These are phyloP conservation scores for Mythimna lalbum DNA, from an alignment of 2,888 invertebrate species.

Conservation along the genomic window DNA sequence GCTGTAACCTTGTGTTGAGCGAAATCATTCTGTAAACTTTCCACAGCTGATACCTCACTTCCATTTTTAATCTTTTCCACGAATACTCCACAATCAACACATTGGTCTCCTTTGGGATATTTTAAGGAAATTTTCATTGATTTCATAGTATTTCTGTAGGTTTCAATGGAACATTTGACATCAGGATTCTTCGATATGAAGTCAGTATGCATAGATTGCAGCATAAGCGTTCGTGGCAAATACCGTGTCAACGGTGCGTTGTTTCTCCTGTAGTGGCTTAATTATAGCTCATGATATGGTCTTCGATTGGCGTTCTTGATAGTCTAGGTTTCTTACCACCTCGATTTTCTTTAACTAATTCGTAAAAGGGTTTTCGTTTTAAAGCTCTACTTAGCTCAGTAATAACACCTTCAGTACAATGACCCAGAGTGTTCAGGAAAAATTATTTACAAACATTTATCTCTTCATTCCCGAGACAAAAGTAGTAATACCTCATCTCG, in stretches of 20 bases:
- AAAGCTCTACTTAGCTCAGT: conserved; percentile 34
- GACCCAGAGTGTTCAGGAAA: conserved; percentile 38
- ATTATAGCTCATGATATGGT: conserved; percentile 44
- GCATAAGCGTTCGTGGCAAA: conserved; percentile 39
- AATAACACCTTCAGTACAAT: conserved; percentile 34
- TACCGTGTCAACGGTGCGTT: conserved; percentile 42
- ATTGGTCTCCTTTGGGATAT: conserved; percentile 34
- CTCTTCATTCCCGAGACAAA: conserved; percentile 35
- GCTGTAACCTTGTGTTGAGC: conserved; percentile 34
- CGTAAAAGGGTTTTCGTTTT: conserved; percentile 31
- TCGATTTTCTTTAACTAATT: conserved; percentile 43
- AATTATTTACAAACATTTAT: conserved; percentile 49
- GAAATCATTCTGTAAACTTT: conserved; percentile 27
- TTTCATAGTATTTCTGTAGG: conserved; percentile 41
- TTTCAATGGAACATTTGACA: conserved; percentile 31
- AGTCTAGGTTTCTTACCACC: conserved; percentile 43
- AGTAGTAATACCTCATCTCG: conserved; percentile 39
- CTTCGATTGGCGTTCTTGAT: conserved; percentile 36
- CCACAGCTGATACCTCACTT: conserved; percentile 20
- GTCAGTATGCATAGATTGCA: conserved; percentile 43
- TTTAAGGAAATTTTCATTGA: conserved; percentile 45
- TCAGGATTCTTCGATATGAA: conserved; percentile 42
- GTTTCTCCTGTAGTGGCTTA: conserved; percentile 36
- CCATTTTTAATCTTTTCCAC: conserved; percentile 34
- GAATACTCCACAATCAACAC: conserved; percentile 39